Conservation (phyloP, 2,888 invertebrate genomes). For the Congeria kusceri region DNA sequence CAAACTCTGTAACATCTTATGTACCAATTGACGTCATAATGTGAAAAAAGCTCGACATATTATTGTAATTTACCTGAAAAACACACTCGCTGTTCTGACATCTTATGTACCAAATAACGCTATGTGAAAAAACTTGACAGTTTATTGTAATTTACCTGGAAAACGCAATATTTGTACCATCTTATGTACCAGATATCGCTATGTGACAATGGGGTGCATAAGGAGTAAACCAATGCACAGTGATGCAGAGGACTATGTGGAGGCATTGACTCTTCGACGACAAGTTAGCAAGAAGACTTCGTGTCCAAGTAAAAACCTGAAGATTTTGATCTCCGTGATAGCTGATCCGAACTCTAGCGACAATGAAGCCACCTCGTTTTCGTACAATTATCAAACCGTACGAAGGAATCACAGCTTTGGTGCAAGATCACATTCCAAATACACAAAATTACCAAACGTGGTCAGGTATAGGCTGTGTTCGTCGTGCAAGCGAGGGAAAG, state of each 20-base stretch:
- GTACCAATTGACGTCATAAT: too few relatives aligned
- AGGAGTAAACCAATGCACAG: constrained; percentile 30
- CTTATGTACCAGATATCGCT: too few relatives aligned
- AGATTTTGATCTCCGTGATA: constrained; percentile 58
- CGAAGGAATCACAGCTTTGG: constrained; percentile 26
- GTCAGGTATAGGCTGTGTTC: constrained; percentile 66
- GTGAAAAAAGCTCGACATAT: too few relatives aligned
- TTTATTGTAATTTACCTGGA: too few relatives aligned
- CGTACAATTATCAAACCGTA: constrained; percentile 19
- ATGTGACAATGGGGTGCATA: constrained; percentile 64
- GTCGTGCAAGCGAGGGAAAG: constrained; percentile 53
- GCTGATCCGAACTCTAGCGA: constrained; percentile 51
- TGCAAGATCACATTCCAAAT: constrained; percentile 39
- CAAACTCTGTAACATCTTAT: too few relatives aligned
- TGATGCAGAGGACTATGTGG: constrained; percentile 44
- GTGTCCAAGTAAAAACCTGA: constrained; percentile 44
- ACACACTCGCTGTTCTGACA: too few relatives aligned
- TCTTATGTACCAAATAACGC: too few relatives aligned
- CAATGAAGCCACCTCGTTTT: constrained; percentile 30
- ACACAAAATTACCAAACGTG: constrained; percentile 61
- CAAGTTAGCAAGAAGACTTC: constrained; percentile 49
- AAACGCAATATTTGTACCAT: too few relatives aligned
- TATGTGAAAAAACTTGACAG: too few relatives aligned
- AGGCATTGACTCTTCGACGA: constrained; percentile 61
- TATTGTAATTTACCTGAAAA: too few relatives aligned